A percentile compares a stretch with the other conserved stretches of the same genome.
These are phyloP conservation scores for Aspidapion aeneum DNA, from an alignment of 2,888 invertebrate species.

Conservation along the genomic window DNA sequence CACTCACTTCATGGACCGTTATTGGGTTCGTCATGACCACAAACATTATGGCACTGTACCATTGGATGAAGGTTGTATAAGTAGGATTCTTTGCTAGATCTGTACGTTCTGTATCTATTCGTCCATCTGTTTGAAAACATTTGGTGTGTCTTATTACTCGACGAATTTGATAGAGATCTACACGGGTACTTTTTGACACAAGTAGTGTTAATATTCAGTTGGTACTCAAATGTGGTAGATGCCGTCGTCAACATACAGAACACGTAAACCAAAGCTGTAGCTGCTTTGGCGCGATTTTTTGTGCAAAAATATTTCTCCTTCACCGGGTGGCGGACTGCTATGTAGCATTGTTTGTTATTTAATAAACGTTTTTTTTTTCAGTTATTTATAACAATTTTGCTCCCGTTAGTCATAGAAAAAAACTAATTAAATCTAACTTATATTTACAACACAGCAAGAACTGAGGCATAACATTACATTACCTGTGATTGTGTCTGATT, in stretches of 20 bases:
- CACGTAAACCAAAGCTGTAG: slow-evolving; percentile 57
- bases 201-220: slow-evolving; percentile 44
- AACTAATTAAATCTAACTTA: too few species aligned
- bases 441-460: too few species aligned
- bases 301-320: slow-evolving; percentile 67
- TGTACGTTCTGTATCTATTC: slow-evolving; percentile 42
- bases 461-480: too few species aligned
- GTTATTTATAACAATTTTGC: too few species aligned
- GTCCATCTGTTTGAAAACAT: slow-evolving; percentile 15
- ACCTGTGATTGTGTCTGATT: slow-evolving; percentile 40
- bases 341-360: too few species aligned
- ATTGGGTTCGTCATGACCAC: slow-evolving; percentile 66
- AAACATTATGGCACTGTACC: slow-evolving; percentile 61
- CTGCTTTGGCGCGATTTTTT: slow-evolving; percentile 63
- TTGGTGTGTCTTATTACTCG: slow-evolving; percentile 1
- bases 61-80: slow-evolving; percentile 60
- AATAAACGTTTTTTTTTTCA: too few species aligned
- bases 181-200: slow-evolving; percentile 19
- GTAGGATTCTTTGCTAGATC: slow-evolving; percentile 51
- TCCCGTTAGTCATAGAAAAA: too few species aligned
- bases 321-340: slow-evolving; percentile 72
- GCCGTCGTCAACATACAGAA: slow-evolving; percentile 60
- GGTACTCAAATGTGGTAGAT: slow-evolving; percentile 65
- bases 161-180: slow-evolving; percentile 12
- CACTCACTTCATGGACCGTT: too few species aligned